These are phyloP conservation scores for Oscheius myriophilus DNA, from an alignment of 2,888 invertebrate species.

Conservation along the genomic window DNA sequence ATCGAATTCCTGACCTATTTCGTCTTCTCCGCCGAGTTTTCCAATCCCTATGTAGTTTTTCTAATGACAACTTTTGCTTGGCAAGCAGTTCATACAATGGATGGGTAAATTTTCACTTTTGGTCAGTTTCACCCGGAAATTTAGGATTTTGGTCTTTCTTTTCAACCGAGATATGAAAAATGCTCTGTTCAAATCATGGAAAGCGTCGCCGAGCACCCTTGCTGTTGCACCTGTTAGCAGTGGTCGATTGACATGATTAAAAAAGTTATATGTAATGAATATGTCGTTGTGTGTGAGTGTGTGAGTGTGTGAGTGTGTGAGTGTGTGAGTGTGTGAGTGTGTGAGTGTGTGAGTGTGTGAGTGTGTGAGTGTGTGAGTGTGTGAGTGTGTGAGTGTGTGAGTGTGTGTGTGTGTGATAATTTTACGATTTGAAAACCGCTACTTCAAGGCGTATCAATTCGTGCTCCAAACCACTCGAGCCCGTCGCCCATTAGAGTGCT, in stretches of 20 bases:
- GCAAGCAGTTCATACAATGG: slow-evolving; percentile 16
- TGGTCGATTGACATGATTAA: neutral
- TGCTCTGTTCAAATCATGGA: neutral
- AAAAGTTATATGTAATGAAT: no score
- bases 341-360: no score
- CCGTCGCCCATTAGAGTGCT: slow-evolving; percentile 7
- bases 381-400: no score
- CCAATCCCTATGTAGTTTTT: slow-evolving; percentile 12
- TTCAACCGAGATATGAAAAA: slow-evolving; percentile 24
- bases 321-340: no score
- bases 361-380: no score
- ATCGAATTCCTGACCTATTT: slow-evolving; percentile 27
- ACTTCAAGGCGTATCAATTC: no score
- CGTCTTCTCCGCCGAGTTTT: slow-evolving; percentile 12
- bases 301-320: no score
- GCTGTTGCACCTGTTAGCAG: slow-evolving; percentile 12
- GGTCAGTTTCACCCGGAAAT: neutral
- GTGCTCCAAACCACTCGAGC: no score
- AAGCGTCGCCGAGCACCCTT: slow-evolving; percentile 1
- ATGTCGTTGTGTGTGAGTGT: no score
- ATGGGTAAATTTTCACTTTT: slow-evolving; percentile 15
- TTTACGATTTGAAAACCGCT: no score
- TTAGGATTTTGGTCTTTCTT: slow-evolving; percentile 19
- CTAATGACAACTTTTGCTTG: slow-evolving; percentile 23
- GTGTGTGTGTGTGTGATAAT: no score